phyloP scores from a whole-genome alignment of 2,797 vertebrate genomes.

The Anisognathus igniventris region DNA sequence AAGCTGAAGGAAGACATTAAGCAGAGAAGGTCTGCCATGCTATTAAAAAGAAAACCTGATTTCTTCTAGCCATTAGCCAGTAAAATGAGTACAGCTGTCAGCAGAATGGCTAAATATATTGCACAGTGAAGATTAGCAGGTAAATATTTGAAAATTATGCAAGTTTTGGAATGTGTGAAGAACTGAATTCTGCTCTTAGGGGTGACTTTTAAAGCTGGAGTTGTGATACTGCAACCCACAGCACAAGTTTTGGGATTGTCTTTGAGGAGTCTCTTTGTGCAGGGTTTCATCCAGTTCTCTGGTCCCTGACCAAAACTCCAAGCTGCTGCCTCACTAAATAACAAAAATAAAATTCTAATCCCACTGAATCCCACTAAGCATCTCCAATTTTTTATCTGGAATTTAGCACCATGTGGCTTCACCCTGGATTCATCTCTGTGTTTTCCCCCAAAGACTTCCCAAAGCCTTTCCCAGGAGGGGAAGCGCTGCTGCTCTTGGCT shows the following conservation, averaged over 20 bases:
- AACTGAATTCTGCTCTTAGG: not conserved
- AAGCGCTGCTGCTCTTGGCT: not conserved
- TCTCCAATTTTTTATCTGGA: not conserved
- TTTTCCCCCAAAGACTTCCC: not conserved
- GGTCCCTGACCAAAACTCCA: not conserved
- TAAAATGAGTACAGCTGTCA: conserved; percentile 46
- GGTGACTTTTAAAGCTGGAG: not conserved
- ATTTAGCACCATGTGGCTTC: not conserved
- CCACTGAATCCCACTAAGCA: not conserved
- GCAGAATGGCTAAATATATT: conserved; percentile 23
- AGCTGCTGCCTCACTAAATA: not conserved
- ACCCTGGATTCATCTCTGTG: not conserved
- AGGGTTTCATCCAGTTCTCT: not conserved
- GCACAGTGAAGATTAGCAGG: not conserved
- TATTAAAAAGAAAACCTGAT: conserved; percentile 68
- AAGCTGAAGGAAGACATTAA: conserved; percentile 50
- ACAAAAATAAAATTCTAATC: not conserved
- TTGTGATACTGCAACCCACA: not conserved
- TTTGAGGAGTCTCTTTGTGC: not conserved
- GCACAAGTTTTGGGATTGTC: not conserved
- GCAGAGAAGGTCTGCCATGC: conserved; percentile 59
- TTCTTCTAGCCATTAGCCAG: conserved; percentile 47
- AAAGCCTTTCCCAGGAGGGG: not conserved
- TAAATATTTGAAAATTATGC: conserved; percentile 32
- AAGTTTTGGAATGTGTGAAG: not conserved